phyloP scores from a whole-genome alignment of 2,797 vertebrate genomes.

The Euphonia xanthogaster region DNA sequence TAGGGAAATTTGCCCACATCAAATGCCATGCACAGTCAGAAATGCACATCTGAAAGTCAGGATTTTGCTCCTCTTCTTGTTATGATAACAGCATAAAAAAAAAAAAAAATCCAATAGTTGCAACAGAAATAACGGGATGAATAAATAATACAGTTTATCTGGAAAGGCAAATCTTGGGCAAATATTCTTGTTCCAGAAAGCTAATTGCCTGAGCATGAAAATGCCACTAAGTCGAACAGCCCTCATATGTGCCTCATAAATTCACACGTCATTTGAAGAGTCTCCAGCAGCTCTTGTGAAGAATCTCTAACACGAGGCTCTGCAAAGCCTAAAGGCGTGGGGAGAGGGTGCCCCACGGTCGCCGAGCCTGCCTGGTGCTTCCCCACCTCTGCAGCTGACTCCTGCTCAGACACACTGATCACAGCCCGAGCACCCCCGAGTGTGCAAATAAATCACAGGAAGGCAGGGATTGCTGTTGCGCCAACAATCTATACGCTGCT shows the following conservation, averaged over 20 bases:
- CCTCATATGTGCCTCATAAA: conserved; percentile 52
- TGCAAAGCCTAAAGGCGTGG: background rate
- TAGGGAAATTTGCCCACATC: conserved; percentile 44
- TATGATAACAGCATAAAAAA: background rate
- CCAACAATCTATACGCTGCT: conserved; percentile 33
- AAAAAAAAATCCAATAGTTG: conserved; percentile 20
- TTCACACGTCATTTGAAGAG: conserved; percentile 36
- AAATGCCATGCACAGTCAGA: conserved; percentile 19
- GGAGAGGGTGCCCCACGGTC: background rate
- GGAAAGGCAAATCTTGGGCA: conserved; percentile 49
- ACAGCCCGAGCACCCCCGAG: background rate
- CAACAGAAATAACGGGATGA: conserved; percentile 48
- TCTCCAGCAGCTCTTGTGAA: conserved; percentile 18
- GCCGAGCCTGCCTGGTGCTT: background rate
- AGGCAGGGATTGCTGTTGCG: conserved; percentile 11
- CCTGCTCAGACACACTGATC: background rate
- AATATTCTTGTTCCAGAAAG: conserved; percentile 50
- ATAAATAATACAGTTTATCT: conserved; percentile 63
- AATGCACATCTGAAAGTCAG: background rate
- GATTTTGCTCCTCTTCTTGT: conserved; percentile 28
- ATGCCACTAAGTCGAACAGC: conserved; percentile 24
- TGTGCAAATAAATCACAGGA: background rate
- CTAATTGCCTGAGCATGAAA: conserved; percentile 59
- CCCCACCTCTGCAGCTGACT: conserved; percentile 1
- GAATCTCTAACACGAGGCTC: background rate